Base-by-base conservation (phyloP, 2,797 vertebrate species). In the Gymnothorax reevesii region DNA sequence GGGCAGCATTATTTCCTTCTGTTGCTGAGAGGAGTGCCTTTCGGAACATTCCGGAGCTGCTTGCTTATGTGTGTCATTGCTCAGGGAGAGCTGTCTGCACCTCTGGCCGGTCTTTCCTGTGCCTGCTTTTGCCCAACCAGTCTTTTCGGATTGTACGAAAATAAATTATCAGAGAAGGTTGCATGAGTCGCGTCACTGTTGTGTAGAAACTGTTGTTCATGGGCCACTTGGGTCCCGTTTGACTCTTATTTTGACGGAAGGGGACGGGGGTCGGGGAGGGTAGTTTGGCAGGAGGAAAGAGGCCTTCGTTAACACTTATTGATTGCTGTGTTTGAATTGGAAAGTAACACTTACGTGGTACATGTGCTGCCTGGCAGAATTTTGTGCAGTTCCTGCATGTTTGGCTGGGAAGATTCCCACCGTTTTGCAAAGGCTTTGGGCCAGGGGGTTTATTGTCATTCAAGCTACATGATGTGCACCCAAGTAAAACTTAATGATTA, bases 61-160 rank as follows among this genome's bases (percentile, higher is more conserved):
- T 87, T 84, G 79, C 59, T 20, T 57, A 62, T 87, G 62, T 17
- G 15, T 84, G 83, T 84, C 59, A 84, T 84, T 17, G 9, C 77
- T 69, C 54, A 27, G 49, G 8, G 17, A 64, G 52, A 49, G 55
- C 27, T 3, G 22, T 27, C 13, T 60, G 54, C 17, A 83, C 55
- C 49, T 33, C 25, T 33, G 52, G 1, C 83, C 62, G 54, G 59
- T 77, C 27, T 33, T 4, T 64, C 33, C 84, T 90, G 90, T 22
- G 3, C 57, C 60, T 87, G 33, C 33, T 42, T 42, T 42, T 7
- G 86, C 62, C 57, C 57, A 83, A 27, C n/a, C 22, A 57, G 54
- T 10, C 79, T 82, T 91, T 88, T 89, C 2, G 89, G 90, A 88
- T 71, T 88, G 90, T 91, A 89, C 92, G 90, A 87, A 92, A 90